These are phyloP conservation scores for Syncerus caffer DNA, from an alignment of 2,797 vertebrate species.

Conservation along the genomic window DNA sequence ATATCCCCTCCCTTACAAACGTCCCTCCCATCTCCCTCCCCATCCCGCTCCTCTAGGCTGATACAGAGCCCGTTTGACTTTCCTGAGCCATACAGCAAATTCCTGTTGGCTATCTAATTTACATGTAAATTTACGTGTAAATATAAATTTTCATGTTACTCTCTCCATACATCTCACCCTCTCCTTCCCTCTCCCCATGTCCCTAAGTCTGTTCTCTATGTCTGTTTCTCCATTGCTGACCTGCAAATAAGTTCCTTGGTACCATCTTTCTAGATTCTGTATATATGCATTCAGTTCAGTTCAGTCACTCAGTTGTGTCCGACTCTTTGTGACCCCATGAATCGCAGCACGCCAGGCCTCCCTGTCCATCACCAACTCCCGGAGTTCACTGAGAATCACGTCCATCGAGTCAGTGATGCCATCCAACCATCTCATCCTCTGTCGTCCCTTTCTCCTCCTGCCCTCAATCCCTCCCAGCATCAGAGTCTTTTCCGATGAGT, in stretches of 20 bases:
- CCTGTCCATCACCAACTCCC: no score
- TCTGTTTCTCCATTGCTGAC: neutral
- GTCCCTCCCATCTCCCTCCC: neutral
- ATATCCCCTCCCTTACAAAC: neutral
- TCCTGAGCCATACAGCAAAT: neutral
- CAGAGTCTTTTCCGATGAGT: no score
- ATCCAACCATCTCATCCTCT: no score
- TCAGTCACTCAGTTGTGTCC: no score
- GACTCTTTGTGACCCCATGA: no score
- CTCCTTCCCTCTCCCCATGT: neutral
- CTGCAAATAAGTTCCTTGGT: neutral
- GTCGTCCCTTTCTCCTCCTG: no score
- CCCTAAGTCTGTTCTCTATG: neutral
- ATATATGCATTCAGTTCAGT: neutral
- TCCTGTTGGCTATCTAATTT: accelerated
- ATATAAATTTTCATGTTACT: neutral
- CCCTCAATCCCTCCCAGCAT: no score
- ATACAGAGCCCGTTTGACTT: neutral
- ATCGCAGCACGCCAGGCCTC: no score
- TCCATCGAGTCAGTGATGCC: no score
- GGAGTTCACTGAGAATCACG: no score
- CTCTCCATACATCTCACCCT: neutral
- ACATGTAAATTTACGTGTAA: neutral
- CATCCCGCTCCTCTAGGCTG: accelerated
- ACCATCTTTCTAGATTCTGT: neutral